Percentiles rank a stretch among this genome's conserved stretches.
Conservation (phyloP, 2,113 vertebrate genomes). For the Clupea harengus region DNA sequence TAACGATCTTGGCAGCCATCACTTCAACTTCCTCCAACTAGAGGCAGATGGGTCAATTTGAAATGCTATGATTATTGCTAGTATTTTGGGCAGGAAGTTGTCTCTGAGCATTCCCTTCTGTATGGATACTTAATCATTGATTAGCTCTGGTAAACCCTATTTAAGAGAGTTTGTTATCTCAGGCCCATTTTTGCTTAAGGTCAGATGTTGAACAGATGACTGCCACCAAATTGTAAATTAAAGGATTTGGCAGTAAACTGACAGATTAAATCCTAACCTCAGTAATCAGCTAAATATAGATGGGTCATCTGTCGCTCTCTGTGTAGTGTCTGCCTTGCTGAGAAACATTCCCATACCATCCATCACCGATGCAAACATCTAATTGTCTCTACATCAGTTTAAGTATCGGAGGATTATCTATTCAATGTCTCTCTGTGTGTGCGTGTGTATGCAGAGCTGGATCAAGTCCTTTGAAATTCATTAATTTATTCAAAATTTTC, state of each 20-base stretch:
- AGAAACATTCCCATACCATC: neutral
- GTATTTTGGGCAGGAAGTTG: neutral
- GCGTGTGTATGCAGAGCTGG: neutral
- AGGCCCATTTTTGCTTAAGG: neutral
- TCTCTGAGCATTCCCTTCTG: neutral
- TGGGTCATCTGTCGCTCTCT: slow-evolving; percentile 5
- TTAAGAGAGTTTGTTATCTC: neutral
- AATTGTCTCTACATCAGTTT: neutral
- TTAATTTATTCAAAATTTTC: slow-evolving; percentile 62
- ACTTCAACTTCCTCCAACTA: neutral
- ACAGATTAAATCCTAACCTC: neutral
- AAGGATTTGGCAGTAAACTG: neutral
- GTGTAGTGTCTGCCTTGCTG: neutral
- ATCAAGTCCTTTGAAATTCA: slow-evolving; percentile 28
- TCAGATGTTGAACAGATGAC: neutral
- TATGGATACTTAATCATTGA: neutral
- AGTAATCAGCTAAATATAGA: neutral
- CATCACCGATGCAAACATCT: neutral
- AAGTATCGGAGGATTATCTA: neutral
- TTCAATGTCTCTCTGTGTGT: neutral
- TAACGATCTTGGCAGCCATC: neutral
- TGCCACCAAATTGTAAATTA: neutral
- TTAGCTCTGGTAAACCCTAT: neutral
- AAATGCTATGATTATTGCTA: neutral
- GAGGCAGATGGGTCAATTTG: neutral